Evolutionary conservation across 2,888 invertebrate species (phyloP).

Genomic region (Chironomus tentans): DNA sequence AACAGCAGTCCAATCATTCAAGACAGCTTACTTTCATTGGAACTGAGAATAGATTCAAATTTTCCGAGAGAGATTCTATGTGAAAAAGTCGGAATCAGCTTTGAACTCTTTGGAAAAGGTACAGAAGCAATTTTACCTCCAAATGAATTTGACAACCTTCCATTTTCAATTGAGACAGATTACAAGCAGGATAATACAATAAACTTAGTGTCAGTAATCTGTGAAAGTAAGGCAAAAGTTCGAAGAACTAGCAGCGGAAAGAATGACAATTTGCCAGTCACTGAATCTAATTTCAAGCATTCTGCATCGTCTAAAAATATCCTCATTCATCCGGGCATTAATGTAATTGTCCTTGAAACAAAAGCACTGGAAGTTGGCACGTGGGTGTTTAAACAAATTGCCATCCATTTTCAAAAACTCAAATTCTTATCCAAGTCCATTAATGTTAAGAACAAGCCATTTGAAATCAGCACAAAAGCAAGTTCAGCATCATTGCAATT

Average conservation of each 20-base stretch:
- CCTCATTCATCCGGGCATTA: conserved; percentile 54
- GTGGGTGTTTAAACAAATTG: conserved; percentile 58
- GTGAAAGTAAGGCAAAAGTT: conserved; percentile 53
- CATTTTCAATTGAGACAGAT: conserved; percentile 61
- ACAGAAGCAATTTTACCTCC: conserved; percentile 12
- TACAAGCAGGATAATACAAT: conserved; percentile 75
- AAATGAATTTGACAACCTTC: conserved; percentile 49
- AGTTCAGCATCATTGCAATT: conserved; percentile 46
- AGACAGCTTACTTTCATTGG: conserved; percentile 48
- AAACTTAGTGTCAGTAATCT: conserved; percentile 63
- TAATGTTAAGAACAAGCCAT: conserved; percentile 39
- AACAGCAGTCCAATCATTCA: conserved; percentile 45
- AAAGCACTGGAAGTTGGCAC: conserved; percentile 56
- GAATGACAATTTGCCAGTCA: conserved; percentile 56
- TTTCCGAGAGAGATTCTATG: conserved; percentile 59
- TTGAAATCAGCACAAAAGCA: conserved; percentile 44
- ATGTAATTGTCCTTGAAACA: conserved; percentile 52
- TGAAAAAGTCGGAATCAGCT: conserved; percentile 44
- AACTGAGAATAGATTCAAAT: conserved; percentile 48
- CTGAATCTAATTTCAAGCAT: conserved; percentile 48
- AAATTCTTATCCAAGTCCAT: conserved; percentile 62
- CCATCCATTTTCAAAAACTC: conserved; percentile 47
- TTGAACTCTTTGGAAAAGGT: conserved; percentile 22
- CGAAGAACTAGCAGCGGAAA: conserved; percentile 65
- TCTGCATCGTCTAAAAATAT: conserved; percentile 48